phyloP scores from a whole-genome alignment of 2,113 vertebrate species.

The Chaetura pelagica region DNA sequence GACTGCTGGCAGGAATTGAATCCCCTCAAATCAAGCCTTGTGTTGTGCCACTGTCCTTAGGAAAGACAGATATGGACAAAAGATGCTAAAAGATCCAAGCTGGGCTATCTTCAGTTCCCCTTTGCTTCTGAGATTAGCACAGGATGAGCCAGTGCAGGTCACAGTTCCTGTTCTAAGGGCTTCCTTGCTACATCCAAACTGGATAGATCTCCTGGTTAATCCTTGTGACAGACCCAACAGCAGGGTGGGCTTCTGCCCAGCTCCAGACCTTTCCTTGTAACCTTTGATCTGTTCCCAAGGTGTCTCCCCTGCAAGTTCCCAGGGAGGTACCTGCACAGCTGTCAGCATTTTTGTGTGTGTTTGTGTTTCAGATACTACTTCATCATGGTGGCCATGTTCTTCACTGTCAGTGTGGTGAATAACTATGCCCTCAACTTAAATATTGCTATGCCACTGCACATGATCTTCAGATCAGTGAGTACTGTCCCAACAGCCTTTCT shows the following conservation, averaged over 20 bases:
- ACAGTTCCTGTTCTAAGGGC: neutral
- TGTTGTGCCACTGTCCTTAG: neutral
- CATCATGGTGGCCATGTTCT: slow-evolving; percentile 98
- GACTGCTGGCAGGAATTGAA: neutral
- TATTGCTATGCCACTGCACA: slow-evolving; percentile 96
- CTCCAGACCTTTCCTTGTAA: neutral
- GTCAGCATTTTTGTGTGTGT: neutral
- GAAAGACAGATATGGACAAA: neutral
- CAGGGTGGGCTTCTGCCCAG: neutral
- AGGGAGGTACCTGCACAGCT: neutral
- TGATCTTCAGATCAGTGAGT: slow-evolving; percentile 99
- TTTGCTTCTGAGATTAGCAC: neutral
- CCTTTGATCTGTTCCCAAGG: neutral
- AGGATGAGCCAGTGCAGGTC: neutral
- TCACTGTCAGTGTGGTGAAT: slow-evolving; percentile 95
- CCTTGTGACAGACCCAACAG: neutral
- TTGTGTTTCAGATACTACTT: slow-evolving; percentile 85
- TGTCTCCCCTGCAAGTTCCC: neutral
- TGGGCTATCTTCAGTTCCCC: neutral
- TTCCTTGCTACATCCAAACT: neutral
- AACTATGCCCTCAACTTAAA: slow-evolving; percentile 97
- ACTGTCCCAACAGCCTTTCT: neutral
- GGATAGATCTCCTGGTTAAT: neutral
- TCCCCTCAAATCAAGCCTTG: neutral
- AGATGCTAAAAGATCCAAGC: neutral